Conservation (phyloP, 2,888 invertebrate genomes). For the Acleris laterana region DNA sequence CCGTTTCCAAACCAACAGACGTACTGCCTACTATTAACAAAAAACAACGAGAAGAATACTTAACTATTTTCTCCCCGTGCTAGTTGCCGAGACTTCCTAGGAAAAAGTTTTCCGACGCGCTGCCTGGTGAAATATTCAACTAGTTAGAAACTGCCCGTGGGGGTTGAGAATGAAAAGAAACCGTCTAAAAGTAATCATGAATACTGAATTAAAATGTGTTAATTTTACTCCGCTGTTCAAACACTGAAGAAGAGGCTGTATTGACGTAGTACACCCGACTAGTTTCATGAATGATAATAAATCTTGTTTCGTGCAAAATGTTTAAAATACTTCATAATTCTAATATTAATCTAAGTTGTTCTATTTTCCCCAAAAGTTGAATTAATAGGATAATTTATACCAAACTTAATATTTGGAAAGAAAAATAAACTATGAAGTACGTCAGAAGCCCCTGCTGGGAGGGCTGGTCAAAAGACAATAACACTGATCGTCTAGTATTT, state of each 20-base stretch:
- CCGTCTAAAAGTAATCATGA: conserved; percentile 26
- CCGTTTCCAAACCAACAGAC: conserved; percentile 16
- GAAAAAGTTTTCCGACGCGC: conserved; percentile 54
- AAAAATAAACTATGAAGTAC: no score
- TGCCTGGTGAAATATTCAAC: conserved; percentile 62
- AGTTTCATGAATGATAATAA: no score
- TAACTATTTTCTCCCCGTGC: conserved; percentile 56
- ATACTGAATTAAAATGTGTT: conserved; percentile 37
- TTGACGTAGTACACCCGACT: no score
- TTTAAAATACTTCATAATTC: no score
- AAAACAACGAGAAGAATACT: conserved; percentile 48
- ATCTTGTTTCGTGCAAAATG: no score
- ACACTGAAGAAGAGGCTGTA: not conserved
- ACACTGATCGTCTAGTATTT: no score
- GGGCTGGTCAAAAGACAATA: no score
- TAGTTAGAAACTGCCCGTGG: conserved; percentile 53
- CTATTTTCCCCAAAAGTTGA: no score
- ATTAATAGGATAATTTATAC: no score
- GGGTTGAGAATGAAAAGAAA: conserved; percentile 49
- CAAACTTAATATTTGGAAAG: no score
- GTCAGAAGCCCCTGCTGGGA: no score
- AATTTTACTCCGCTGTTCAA: conserved; percentile 9
- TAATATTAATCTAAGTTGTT: no score
- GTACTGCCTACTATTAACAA: conserved; percentile 38
- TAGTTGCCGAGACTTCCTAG: conserved; percentile 50